phyloP scores from a whole-genome alignment of 2,797 vertebrate species.

The Mormyrus proboscirostris region DNA sequence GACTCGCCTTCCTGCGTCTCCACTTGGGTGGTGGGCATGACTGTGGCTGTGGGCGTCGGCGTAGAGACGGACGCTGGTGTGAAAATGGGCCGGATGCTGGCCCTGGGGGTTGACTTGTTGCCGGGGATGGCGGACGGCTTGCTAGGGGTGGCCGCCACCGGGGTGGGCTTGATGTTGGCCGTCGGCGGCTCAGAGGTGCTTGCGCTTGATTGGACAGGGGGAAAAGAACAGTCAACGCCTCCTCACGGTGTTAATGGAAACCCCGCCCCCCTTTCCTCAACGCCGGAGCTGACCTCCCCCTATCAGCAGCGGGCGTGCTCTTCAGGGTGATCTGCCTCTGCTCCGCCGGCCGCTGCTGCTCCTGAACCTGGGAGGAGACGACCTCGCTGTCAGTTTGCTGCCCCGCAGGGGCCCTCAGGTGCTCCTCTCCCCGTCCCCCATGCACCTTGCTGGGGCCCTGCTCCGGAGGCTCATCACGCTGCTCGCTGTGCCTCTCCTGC shows the following conservation, averaged over 20 bases:
- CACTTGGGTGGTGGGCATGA: constrained; percentile 97
- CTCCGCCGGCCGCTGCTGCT: constrained; percentile 78
- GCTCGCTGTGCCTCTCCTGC: constrained; percentile 77
- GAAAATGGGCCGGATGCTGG: constrained; percentile 96
- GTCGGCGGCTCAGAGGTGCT: constrained; percentile 83
- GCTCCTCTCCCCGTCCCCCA: neutral
- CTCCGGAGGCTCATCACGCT: constrained; percentile 80
- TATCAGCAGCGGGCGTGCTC: constrained; percentile 81
- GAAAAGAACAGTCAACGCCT: neutral
- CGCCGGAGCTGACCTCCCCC: constrained; percentile 74
- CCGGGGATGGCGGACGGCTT: constrained; percentile 79
- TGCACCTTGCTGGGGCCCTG: constrained; percentile 74
- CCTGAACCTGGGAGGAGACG: constrained; percentile 66
- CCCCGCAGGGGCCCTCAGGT: no score
- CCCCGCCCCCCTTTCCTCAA: neutral
- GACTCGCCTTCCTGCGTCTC: constrained; percentile 85
- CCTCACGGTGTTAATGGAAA: no score
- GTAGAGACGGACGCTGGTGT: constrained; percentile 89
- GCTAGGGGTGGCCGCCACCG: constrained; percentile 75
- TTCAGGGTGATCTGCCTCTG: constrained; percentile 86
- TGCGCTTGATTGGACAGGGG: constrained; percentile 58
- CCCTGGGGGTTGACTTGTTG: constrained; percentile 84
- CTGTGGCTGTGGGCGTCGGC: constrained; percentile 91
- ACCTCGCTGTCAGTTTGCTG: neutral
- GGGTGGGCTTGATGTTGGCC: constrained; percentile 76